Base-by-base conservation (phyloP, 2,113 vertebrate genomes). In the Brachypteracias leptosomus region DNA sequence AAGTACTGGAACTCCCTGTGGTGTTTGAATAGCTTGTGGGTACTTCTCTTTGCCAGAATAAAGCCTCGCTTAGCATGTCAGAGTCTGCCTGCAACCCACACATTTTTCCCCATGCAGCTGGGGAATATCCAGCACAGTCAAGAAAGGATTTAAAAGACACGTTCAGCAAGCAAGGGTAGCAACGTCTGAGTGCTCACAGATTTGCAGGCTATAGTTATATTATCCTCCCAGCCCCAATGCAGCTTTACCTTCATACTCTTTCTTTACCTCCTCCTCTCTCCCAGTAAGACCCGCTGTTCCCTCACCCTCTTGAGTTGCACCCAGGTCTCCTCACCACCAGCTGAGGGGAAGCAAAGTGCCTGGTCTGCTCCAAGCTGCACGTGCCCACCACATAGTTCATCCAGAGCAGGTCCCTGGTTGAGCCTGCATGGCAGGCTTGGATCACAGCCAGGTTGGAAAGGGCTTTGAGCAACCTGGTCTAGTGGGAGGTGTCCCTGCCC, bases 341-440 rank as follows among this genome's bases (percentile, higher is more conserved):
- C 46, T 1, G 4, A 42, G n/a, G 22, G 9, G 42, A 65, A 51
- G 15, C 44, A 72, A 42, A 84, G 59, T 11, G 3, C 9, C 0
- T 6, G 7, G 14, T 16, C 13, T 65, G 49, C 66, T 58, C 46
- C 0, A 0, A 58, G 80, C 51, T 61, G 49, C 7, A 3, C 6
- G 2, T 33, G 28, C 49, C 72, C 35, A 42, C 4, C 2, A 0
- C 12, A 8, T 15, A 62, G 20, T 24, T 47, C 55, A 40, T 16
- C 6, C 3, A 0, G 25, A 38, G 29, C 0, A 2, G 13, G 13
- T 44, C 31, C 59, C 25, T 19, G 15, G 46, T 24, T 57, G 26
- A 79, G 54, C 31, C 49, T 4, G 2, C 54, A 25, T 2, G 3
- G 25, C 21, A 59, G 51, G 31, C n/a, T 36, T 35, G n/a, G 21